Percentiles rank a stretch among this genome's conserved stretches.
These are phyloP conservation scores for Tachyglossus aculeatus DNA, from an alignment of 2,797 vertebrate genomes.

Conservation along the genomic window DNA sequence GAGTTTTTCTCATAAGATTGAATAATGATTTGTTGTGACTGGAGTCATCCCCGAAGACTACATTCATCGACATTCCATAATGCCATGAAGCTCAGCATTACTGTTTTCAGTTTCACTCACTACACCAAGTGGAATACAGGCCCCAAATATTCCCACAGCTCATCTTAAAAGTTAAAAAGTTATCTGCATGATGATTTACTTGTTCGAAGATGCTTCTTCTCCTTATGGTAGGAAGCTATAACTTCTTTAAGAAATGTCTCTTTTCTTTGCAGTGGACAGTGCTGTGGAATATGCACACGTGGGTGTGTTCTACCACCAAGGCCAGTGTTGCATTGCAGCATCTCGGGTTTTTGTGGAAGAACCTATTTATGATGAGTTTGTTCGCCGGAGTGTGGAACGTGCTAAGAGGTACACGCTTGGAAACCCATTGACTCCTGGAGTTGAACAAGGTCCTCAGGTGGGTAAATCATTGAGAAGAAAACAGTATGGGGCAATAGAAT, in stretches of 20 bases:
- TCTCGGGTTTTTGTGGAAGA: conserved; percentile 91
- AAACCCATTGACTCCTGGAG: conserved; percentile 78
- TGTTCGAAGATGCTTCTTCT: too few relatives aligned
- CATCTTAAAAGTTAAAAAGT: too few relatives aligned
- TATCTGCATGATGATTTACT: neutral
- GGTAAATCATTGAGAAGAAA: neutral
- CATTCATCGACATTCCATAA: too few relatives aligned
- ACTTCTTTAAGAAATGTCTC: neutral
- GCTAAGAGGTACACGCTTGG: conserved; percentile 82
- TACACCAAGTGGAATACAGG: too few relatives aligned
- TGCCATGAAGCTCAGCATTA: too few relatives aligned
- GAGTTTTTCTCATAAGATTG: too few relatives aligned
- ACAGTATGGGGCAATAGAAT: neutral
- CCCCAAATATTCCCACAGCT: too few relatives aligned
- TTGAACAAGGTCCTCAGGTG: conserved; percentile 87
- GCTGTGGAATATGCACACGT: conserved; percentile 84
- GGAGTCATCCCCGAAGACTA: too few relatives aligned
- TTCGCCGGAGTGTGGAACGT: conserved; percentile 77
- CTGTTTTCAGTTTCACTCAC: too few relatives aligned
- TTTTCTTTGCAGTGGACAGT: conserved; percentile 77
- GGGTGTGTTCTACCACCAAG: conserved; percentile 88
- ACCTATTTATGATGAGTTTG: conserved; percentile 86
- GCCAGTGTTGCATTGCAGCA: conserved; percentile 87
- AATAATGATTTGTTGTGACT: too few relatives aligned
- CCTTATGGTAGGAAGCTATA: too few relatives aligned